phyloP scores from a whole-genome alignment of 2,888 invertebrate genomes.

The Branchipolynoe longqiensis region DNA sequence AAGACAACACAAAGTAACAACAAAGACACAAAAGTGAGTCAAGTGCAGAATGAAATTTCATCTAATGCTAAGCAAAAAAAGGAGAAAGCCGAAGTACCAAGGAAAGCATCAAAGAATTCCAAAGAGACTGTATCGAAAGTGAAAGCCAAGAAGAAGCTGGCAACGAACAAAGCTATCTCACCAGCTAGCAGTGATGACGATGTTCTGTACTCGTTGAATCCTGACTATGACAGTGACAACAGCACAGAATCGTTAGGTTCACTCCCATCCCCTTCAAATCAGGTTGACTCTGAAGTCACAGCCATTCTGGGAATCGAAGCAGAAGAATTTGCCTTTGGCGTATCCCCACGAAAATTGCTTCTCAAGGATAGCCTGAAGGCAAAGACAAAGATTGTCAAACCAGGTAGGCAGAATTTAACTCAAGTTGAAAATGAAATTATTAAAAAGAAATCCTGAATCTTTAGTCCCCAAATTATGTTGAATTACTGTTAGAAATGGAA shows the following conservation, averaged over 20 bases:
- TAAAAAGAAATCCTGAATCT: too few species aligned
- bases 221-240: conserved; percentile 30
- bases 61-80: not conserved
- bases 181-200: conserved; percentile 59
- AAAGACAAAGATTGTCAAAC: conserved; percentile 57
- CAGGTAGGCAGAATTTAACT: too few species aligned
- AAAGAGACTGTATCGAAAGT: not conserved
- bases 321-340: not conserved
- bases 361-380: conserved; percentile 63
- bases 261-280: not conserved
- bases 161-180: not conserved
- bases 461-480: too few species aligned
- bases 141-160: conserved; percentile 6
- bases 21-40: conserved; percentile 3
- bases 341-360: conserved; percentile 43
- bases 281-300: not conserved
- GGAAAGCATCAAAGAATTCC: not conserved
- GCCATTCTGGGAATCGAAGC: not conserved
- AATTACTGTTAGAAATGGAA: too few species aligned
- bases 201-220: conserved; percentile 63
- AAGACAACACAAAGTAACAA: not conserved
- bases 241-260: not conserved
- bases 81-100: not conserved
- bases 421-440: too few species aligned
- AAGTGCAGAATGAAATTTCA: too few species aligned